Conservation (phyloP, 2,888 invertebrate species). For the Copidosoma aretas region DNA sequence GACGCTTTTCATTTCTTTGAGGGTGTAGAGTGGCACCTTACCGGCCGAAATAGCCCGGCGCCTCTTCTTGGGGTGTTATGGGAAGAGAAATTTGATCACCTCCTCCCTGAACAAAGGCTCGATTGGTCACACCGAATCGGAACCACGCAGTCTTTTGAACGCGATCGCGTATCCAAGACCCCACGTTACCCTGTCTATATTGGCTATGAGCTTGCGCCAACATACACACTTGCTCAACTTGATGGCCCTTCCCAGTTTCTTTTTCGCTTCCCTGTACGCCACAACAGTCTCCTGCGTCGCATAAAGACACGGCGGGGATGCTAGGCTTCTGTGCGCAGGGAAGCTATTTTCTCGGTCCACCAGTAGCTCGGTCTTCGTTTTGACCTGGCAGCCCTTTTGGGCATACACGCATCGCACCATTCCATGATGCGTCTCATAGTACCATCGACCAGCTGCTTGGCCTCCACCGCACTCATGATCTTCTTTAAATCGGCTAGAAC, state of each 20-base stretch:
- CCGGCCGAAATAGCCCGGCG: background rate
- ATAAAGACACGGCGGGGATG: background rate
- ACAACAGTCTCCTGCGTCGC: background rate
- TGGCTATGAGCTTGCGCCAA: background rate
- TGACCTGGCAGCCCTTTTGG: background rate
- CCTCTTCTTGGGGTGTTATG: background rate
- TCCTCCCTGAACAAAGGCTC: background rate
- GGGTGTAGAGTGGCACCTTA: background rate
- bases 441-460: background rate
- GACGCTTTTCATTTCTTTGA: background rate
- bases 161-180: background rate
- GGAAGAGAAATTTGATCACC: background rate
- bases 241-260: background rate
- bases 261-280: background rate
- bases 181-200: background rate
- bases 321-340: background rate
- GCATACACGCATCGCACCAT: background rate
- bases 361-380: background rate
- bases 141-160: background rate
- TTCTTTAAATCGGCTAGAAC: background rate
- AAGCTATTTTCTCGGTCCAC: background rate
- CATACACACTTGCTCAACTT: background rate
- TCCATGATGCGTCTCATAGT: background rate
- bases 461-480: background rate
- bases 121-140: background rate